A percentile compares a stretch with the other conserved stretches of the same genome.
Evolutionary conservation across 2,113 vertebrate species (phyloP).

Genomic region (Chaenocephalus aceratus): DNA sequence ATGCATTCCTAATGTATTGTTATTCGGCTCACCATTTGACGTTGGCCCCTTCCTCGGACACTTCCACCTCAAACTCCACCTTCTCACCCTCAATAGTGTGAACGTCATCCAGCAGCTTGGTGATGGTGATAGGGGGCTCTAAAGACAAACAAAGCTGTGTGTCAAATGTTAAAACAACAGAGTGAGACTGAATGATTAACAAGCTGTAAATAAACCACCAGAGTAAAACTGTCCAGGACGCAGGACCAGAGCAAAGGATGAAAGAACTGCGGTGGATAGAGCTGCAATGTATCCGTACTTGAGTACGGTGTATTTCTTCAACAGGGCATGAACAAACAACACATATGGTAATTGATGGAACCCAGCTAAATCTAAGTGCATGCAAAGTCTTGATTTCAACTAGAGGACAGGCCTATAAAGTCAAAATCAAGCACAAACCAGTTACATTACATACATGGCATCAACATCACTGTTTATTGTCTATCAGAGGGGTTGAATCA

Average conservation of each 20-base stretch:
- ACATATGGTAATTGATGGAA: background rate
- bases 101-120: conserved; percentile 90
- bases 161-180: conserved; percentile 3
- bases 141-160: conserved; percentile 10
- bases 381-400: conserved; percentile 9
- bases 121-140: conserved; percentile 90
- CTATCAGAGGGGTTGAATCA: background rate
- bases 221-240: too few relatives aligned
- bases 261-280: background rate
- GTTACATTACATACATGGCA: background rate
- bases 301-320: background rate
- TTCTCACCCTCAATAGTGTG: conserved; percentile 90
- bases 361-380: background rate
- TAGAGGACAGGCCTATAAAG: background rate
- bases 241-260: background rate
- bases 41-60: conserved; percentile 91
- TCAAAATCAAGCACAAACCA: background rate
- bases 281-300: conserved; percentile 3
- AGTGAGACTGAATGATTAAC: conserved; percentile 10
- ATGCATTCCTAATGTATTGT: background rate
- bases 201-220: conserved; percentile 1
- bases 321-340: background rate
- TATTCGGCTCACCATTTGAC: conserved; percentile 86
- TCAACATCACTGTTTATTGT: background rate
- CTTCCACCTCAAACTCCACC: conserved; percentile 91